These are phyloP conservation scores for Pseudococcus viburni DNA, from an alignment of 2,888 invertebrate genomes.

Conservation along the genomic window DNA sequence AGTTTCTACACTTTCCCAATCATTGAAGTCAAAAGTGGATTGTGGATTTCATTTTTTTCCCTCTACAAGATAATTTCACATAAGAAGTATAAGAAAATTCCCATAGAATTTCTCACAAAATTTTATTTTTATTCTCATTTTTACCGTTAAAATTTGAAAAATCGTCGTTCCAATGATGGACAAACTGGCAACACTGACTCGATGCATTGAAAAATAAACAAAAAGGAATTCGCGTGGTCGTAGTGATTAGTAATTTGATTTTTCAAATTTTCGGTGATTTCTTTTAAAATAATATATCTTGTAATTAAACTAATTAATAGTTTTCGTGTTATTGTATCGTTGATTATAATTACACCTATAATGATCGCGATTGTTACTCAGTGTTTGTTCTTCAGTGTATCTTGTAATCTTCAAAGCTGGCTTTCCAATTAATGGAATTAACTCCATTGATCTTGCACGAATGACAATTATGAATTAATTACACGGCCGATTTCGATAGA, in stretches of 20 bases:
- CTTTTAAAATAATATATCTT: not conserved
- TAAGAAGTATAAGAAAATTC: too few relatives aligned
- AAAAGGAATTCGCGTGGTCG: too few relatives aligned
- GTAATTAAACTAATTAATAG: not conserved
- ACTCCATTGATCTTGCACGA: not conserved
- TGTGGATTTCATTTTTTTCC: too few relatives aligned
- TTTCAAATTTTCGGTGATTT: not conserved
- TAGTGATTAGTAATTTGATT: too few relatives aligned
- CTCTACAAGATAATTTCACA: too few relatives aligned
- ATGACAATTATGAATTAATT: constrained; percentile 18
- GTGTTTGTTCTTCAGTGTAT: not conserved
- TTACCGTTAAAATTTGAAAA: too few relatives aligned
- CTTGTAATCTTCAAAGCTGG: not conserved
- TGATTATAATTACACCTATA: not conserved
- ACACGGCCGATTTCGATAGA: not conserved
- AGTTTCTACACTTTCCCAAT: too few relatives aligned
- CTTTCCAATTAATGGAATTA: not conserved
- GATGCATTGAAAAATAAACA: too few relatives aligned
- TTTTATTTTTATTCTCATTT: too few relatives aligned
- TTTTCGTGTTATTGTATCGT: not conserved
- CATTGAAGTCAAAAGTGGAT: too few relatives aligned
- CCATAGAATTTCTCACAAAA: too few relatives aligned
- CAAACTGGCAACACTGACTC: not conserved
- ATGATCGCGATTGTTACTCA: not conserved
- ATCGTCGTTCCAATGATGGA: not conserved